Evolutionary conservation across 1,140 invertebrate species (phyloP).

Genomic region (Pseudomyrmex pallidus): DNA sequence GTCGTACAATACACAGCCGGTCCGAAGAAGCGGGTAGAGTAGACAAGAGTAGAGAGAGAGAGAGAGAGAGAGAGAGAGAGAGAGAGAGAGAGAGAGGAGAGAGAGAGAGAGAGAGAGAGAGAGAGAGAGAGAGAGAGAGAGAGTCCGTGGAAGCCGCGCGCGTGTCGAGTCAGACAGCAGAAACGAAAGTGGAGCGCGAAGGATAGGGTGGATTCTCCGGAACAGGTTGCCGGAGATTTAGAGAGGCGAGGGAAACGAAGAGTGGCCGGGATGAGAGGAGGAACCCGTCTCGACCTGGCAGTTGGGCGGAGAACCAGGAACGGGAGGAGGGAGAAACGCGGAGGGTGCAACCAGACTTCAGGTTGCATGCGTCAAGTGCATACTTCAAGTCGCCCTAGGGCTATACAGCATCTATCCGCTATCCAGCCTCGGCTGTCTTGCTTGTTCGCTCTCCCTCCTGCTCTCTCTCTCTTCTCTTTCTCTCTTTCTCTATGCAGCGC

Average conservation of each 20-base stretch:
- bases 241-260: slow-evolving; percentile 38
- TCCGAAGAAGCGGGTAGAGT: slow-evolving; percentile 5
- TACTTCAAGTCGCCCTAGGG: slow-evolving; percentile 78
- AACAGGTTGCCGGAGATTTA: slow-evolving; percentile 53
- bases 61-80: neutral
- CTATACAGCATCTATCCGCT: slow-evolving; percentile 65
- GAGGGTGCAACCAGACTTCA: slow-evolving; percentile 65
- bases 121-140: neutral
- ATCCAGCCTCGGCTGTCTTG: slow-evolving; percentile 34
- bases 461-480: neutral
- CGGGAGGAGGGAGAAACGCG: neutral
- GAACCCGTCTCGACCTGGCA: neutral
- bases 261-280: slow-evolving; percentile 23
- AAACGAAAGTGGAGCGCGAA: slow-evolving; percentile 37
- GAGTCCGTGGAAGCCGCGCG: slow-evolving; percentile 39
- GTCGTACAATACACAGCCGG: slow-evolving; percentile 41
- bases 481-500: neutral
- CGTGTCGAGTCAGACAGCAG: slow-evolving; percentile 38
- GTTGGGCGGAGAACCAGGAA: slow-evolving; percentile 6
- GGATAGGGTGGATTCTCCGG: slow-evolving; percentile 59
- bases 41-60: neutral
- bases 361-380: slow-evolving; percentile 82
- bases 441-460: neutral
- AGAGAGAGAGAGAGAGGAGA: neutral
- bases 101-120: neutral